Evolutionary conservation across 2,888 invertebrate genomes (phyloP).

Genomic region (Metallyticus violacea): DNA sequence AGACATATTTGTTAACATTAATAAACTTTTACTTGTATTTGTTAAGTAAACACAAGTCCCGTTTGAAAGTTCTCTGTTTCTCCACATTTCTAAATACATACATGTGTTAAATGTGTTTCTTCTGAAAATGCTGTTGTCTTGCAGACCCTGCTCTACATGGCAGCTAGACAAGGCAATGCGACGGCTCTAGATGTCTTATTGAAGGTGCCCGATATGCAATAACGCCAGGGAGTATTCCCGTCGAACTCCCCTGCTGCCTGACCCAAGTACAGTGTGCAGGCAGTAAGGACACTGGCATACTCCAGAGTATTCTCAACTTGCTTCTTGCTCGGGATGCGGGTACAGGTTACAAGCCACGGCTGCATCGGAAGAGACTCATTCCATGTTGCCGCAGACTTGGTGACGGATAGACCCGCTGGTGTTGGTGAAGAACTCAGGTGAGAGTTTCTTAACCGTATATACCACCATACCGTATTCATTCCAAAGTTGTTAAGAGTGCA

Average conservation of each 20-base stretch:
- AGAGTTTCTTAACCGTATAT: too few species aligned
- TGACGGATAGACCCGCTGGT: not conserved
- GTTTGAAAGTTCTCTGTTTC: too few species aligned
- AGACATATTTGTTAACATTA: too few species aligned
- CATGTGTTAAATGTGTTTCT: too few species aligned
- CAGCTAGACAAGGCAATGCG: not conserved
- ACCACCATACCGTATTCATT: too few species aligned
- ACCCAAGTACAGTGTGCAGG: not conserved
- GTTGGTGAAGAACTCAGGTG: not conserved
- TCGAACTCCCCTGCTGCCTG: not conserved
- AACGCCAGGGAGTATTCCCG: not conserved
- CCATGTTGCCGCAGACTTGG: conserved; percentile 9
- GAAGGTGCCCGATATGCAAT: not conserved
- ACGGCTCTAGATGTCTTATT: not conserved
- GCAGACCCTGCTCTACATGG: not conserved
- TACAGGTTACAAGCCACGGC: not conserved
- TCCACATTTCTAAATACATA: too few species aligned
- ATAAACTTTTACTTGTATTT: too few species aligned
- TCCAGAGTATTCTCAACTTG: not conserved
- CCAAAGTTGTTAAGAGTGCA: too few species aligned
- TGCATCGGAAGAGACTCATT: not conserved
- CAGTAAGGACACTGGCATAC: not conserved
- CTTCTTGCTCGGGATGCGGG: not conserved
- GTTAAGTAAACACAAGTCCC: too few species aligned
- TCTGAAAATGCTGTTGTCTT: too few species aligned